phyloP scores from a whole-genome alignment of 2,888 invertebrate species.

The Gymnoscelis rufifasciata region DNA sequence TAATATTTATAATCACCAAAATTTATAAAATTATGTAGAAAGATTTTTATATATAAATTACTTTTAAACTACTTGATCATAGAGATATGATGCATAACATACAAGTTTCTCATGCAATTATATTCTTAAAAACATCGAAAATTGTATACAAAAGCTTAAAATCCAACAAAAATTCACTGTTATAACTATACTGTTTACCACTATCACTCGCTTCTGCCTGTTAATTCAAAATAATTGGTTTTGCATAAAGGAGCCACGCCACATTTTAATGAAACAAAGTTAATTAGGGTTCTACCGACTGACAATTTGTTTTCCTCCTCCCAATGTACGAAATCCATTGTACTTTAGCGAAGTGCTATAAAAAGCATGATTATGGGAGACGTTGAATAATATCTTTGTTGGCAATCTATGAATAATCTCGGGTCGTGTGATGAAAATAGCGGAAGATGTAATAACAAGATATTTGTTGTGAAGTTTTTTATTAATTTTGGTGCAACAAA shows the following conservation, averaged over 20 bases:
- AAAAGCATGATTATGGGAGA: conserved; percentile 7
- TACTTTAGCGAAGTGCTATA: conserved; percentile 3
- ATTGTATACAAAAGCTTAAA: no score
- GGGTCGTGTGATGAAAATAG: neutral
- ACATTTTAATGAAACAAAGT: conserved; percentile 30
- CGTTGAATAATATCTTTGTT: conserved; percentile 2
- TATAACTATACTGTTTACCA: neutral
- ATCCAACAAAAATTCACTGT: no score
- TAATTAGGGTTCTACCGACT: conserved; percentile 23
- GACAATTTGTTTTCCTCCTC: conserved; percentile 21
- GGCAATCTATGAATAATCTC: neutral
- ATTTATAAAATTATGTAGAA: no score
- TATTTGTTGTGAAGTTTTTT: neutral
- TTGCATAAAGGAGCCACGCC: conserved; percentile 20
- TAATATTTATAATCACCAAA: no score
- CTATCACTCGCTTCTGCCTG: conserved; percentile 20
- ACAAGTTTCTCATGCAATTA: no score
- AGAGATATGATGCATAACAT: no score
- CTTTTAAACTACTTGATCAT: no score
- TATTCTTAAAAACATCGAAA: no score
- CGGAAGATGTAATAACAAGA: neutral
- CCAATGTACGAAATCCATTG: conserved; percentile 1
- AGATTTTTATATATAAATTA: no score
- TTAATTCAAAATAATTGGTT: conserved; percentile 35
- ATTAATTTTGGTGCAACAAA: neutral